Percentiles rank a stretch among this genome's conserved stretches.
Evolutionary conservation across 2,113 vertebrate species (phyloP).

Genomic region (Holacanthus passer): DNA sequence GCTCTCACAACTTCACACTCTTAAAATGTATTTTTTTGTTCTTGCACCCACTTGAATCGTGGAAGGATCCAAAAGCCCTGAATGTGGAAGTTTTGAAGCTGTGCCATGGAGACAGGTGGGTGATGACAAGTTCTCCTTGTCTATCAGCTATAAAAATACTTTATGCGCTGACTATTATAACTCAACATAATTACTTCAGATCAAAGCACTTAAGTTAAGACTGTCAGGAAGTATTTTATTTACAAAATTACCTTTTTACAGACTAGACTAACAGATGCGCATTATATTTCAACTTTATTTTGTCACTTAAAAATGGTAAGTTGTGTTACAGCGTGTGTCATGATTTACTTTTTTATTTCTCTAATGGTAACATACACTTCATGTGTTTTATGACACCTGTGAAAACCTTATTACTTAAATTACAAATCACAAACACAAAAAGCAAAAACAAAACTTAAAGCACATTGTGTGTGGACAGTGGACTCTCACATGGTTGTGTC

Average conservation of each 20-base stretch:
- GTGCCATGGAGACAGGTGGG: conserved; percentile 32
- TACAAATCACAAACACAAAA: not conserved
- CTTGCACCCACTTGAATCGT: conserved; percentile 35
- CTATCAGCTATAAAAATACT: not conserved
- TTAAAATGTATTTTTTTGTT: conserved; percentile 28
- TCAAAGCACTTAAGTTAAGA: not conserved
- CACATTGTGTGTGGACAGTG: not conserved
- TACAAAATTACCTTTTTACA: not conserved
- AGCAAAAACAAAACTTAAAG: not conserved
- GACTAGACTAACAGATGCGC: not conserved
- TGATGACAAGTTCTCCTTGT: not conserved
- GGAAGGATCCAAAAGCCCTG: conserved; percentile 32
- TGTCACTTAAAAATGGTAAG: not conserved
- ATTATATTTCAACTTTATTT: not conserved
- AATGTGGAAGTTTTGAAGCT: conserved; percentile 8
- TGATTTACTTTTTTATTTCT: not conserved
- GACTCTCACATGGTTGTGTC: not conserved
- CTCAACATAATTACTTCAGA: not conserved
- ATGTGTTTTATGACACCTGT: not conserved
- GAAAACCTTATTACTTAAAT: not conserved
- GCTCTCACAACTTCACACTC: conserved; percentile 13
- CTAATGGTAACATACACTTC: not conserved
- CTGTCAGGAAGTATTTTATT: not conserved
- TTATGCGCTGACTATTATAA: not conserved
- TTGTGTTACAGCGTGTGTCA: not conserved